These are phyloP conservation scores for Spatulosminthurus flaviceps DNA, from an alignment of 2,888 invertebrate genomes.

Conservation along the genomic window DNA sequence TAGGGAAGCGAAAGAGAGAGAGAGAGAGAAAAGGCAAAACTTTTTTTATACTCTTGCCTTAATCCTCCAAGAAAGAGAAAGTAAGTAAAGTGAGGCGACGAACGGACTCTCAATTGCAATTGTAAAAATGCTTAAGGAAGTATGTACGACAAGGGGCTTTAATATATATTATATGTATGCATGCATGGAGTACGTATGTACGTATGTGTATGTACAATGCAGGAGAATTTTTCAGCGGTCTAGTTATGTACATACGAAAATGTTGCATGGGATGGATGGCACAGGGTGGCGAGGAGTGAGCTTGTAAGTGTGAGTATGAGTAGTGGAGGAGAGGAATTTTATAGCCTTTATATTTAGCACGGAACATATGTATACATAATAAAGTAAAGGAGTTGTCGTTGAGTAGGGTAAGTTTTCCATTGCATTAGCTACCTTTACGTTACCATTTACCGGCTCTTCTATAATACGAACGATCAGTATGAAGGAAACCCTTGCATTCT, in stretches of 20 bases:
- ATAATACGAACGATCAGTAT: slow-evolving; percentile 6
- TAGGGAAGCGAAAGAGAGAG: slow-evolving; percentile 20
- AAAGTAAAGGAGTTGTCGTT: slow-evolving; percentile 20
- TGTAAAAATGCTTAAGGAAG: slow-evolving; percentile 31
- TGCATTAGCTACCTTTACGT: slow-evolving; percentile 23
- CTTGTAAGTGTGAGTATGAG: no score
- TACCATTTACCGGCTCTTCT: slow-evolving; percentile 19
- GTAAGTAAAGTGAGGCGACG: slow-evolving; percentile 46
- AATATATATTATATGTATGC: neutral
- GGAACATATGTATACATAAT: neutral
- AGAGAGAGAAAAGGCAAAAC: slow-evolving; percentile 25
- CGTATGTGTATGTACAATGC: neutral
- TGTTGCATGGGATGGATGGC: slow-evolving; percentile 6
- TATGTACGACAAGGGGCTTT: neutral
- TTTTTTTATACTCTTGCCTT: slow-evolving; percentile 45
- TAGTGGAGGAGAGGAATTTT: no score
- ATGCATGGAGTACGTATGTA: neutral
- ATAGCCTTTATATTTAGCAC: neutral
- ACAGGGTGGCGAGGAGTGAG: no score
- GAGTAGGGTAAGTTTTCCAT: slow-evolving; percentile 11
- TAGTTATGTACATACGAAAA: neutral
- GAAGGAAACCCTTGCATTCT: neutral
- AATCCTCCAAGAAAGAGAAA: slow-evolving; percentile 46
- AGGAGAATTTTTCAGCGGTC: neutral
- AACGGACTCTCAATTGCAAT: slow-evolving; percentile 46